Evolutionary conservation across 2,888 invertebrate genomes (phyloP).

Genomic region (Hydraecia micacea): DNA sequence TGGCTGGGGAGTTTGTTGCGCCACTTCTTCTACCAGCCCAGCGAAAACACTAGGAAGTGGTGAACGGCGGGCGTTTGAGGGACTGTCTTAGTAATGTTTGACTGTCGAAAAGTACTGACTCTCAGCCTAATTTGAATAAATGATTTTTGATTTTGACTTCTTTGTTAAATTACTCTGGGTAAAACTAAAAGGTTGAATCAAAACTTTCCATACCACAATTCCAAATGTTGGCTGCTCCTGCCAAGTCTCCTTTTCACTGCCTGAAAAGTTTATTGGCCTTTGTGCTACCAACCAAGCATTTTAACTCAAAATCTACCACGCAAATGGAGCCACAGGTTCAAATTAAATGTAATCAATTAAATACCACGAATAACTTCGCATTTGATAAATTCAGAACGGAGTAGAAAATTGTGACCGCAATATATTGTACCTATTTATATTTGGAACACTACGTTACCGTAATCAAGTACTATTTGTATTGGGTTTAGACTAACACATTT

Average conservation of each 20-base stretch:
- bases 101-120: no score
- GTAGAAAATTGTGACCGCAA: conserved; percentile 14
- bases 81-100: not conserved
- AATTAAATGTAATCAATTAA: not conserved
- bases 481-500: conserved; percentile 5
- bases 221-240: no score
- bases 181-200: no score
- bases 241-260: no score
- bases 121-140: no score
- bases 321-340: not conserved
- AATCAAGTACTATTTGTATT: conserved; percentile 16
- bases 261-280: not conserved
- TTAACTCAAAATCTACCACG: no score
- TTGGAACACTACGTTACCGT: not conserved
- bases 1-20: not conserved
- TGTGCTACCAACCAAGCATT: not conserved
- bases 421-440: not conserved
- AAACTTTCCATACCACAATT: no score
- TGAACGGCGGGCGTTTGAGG: not conserved
- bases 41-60: not conserved
- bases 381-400: not conserved
- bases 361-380: conserved; percentile 7
- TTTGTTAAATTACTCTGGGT: no score
- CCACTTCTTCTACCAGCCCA: not conserved
- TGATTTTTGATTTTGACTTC: no score